These are phyloP conservation scores for Aix galericulata DNA, from an alignment of 2,113 vertebrate species.

Conservation along the genomic window DNA sequence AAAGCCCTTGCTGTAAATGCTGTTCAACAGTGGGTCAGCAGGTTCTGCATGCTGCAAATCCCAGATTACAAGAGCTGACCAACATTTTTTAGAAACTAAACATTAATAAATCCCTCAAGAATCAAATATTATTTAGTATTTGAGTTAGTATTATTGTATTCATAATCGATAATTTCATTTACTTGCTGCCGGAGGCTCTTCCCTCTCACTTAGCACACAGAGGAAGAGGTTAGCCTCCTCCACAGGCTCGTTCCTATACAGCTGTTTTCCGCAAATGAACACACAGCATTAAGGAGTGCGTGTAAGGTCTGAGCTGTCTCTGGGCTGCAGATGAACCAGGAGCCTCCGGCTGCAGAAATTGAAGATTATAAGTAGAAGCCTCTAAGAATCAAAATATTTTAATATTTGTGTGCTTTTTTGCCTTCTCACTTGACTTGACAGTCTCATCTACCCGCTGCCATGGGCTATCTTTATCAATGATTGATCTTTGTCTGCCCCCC, in stretches of 20 bases:
- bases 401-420: neutral
- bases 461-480: neutral
- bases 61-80: neutral
- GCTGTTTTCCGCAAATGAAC: neutral
- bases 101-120: fast-evolving
- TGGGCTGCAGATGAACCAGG: neutral
- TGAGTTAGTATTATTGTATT: neutral
- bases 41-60: neutral
- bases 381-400: neutral
- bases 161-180: neutral
- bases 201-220: neutral
- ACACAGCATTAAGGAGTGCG: neutral
- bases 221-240: neutral
- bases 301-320: neutral
- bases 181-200: neutral
- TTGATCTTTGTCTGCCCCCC: neutral
- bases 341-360: neutral
- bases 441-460: neutral
- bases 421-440: neutral
- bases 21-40: neutral
- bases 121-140: neutral
- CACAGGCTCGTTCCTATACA: neutral
- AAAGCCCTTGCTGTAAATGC: neutral
- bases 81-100: neutral
- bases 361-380: neutral